Base-by-base conservation (phyloP, 92 coral and sea anemone genomes). In the Blastomussa wellsi region DNA sequence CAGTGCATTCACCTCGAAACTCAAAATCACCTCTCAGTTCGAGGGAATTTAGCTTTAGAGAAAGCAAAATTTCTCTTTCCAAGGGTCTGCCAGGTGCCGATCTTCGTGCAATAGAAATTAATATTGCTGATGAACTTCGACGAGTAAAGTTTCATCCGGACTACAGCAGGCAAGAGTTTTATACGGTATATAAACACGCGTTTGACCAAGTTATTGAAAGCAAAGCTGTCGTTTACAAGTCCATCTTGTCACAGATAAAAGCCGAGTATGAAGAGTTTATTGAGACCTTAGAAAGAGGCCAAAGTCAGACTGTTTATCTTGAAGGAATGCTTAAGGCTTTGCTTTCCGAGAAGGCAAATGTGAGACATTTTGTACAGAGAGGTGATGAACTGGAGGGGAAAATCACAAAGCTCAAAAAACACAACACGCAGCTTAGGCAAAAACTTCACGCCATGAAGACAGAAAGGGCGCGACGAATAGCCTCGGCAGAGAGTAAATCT, bases 371-470 rank as follows among this genome's bases (percentile, higher is more conserved):
- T 65, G 77, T 86, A 7, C 93, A 90, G 26, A 79, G 98, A 71
- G 98, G 95, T 15, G 94, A 92, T 68, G 99, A 96, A 51, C 91
- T 96, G 22, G 94, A 91, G 74, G 94, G 89, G 42, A 94, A 96
- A 76, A 73, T 95, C 5, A 89, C 86, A 49, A 86, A 89, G 79
- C 83, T 96, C 2, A 85, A 79, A 51, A 79, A 78, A 14, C 70
- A 91, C 67, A 94, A 93, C 82, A 59, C 75, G 69, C 77, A 92
- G 51, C 81, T 96, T 19, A 90, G 87, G 59, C 82, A 52, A 19
- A 92, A 87, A 79, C 77, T 91, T 55, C 76, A 82, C 13, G 76
- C 80, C 19, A 52, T 89, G 44, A 92, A 88, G 80, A 78, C 91
- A 17, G 92, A 88, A 35, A 78, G 88, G 49, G 91, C 86, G 35